Base-by-base conservation (phyloP, 1,140 invertebrate genomes). In the Coenobita brevimanus region DNA sequence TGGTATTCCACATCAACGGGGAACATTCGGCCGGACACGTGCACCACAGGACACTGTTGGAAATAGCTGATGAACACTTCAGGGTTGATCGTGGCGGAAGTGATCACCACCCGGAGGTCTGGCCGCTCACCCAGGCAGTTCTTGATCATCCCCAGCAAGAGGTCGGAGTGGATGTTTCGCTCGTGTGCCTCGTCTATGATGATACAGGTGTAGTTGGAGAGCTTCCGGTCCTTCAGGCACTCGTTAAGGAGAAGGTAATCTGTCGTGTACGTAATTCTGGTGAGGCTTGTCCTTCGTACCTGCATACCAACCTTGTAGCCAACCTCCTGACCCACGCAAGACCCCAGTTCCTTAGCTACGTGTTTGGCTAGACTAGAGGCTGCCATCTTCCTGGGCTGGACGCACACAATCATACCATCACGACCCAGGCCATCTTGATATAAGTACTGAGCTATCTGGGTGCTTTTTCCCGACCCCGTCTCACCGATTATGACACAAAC, bases 401-500 rank as follows among this genome's bases (percentile, higher is more conserved):
- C 69, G 41, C 80, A 82, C 3, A 41, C 80, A 27, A 82, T 69
- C 41, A 82, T 46, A 46, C 80, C 80, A 33, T 27, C 13, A 0
- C 33, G 13, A 15, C 62, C 80, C 38, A 96, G 91, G 33, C 94
- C 93, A 4, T 93, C 92, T 78, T 96, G 94, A 67, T 94, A 93
- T 10, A 97, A 93, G 89, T 95, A 94, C 92, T 97, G 97, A 1
- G 97, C 97, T 76, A 98, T 96, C 92, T 98, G 97, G 0, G 97
- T 98, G 0, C 96, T 97, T 93, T 98, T 98, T 1, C 97, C 97
- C 92, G 96, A 95, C 3, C 97, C 97, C 1, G 97, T 98, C 92
- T 98, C 97, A 6, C 97, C 97, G 91, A 98, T 95, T 21, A 98
- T 93, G 50, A 98, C 95, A 3, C 57, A 69, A 38, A 71, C 80